Conservation (phyloP, 1,140 invertebrate species). For the Anoplophora glabripennis region DNA sequence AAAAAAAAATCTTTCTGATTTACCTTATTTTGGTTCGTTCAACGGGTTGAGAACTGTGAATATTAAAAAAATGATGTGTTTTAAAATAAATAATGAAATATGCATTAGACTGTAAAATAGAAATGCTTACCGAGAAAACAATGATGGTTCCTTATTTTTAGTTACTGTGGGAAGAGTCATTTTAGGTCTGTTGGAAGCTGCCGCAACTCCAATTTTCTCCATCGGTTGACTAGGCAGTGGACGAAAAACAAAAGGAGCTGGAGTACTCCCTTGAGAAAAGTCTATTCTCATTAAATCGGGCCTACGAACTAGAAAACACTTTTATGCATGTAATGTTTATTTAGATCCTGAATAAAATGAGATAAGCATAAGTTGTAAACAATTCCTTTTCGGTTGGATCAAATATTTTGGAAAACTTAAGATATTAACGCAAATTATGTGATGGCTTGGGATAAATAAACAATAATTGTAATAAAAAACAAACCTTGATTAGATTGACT, state of each 20-base stretch:
- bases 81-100: background rate
- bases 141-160: slow-evolving; percentile 33
- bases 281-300: slow-evolving; percentile 32
- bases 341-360: too few relatives aligned
- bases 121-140: slow-evolving; percentile 10
- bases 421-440: too few relatives aligned
- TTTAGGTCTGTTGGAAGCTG: slow-evolving; percentile 35
- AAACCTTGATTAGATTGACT: slow-evolving; percentile 37
- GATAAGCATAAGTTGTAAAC: too few relatives aligned
- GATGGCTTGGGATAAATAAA: too few relatives aligned
- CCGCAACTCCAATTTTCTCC: slow-evolving; percentile 22
- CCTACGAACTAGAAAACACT: slow-evolving; percentile 7
- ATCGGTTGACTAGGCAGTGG: slow-evolving; percentile 22
- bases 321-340: too few relatives aligned
- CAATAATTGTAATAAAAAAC: background rate
- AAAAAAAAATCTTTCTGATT: slow-evolving; percentile 22
- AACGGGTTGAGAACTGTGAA: slow-evolving; percentile 33
- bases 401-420: too few relatives aligned
- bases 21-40: slow-evolving; percentile 37
- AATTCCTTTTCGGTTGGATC: too few relatives aligned
- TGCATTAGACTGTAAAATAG: background rate
- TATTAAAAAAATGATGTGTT: slow-evolving; percentile 6
- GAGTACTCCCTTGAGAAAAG: slow-evolving; percentile 22
- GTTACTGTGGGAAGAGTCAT: slow-evolving; percentile 39
- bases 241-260: slow-evolving; percentile 31